phyloP scores from a whole-genome alignment of 1,140 invertebrate species.

The Lucilia sericata region DNA sequence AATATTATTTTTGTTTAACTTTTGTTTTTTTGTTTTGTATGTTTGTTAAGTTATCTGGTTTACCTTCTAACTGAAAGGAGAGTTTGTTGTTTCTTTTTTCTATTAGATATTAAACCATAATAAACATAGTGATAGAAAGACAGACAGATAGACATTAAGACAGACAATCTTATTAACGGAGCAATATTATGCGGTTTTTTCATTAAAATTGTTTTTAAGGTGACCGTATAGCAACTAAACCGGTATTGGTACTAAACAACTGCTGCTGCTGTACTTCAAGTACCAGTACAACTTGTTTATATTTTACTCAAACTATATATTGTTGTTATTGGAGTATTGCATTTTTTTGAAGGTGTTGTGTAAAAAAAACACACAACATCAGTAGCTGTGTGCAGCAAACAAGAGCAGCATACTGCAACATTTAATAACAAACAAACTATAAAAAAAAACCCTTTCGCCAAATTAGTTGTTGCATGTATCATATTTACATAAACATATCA shows the following conservation, averaged over 20 bases:
- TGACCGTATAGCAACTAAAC: constrained; percentile 1
- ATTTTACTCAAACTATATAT: neutral
- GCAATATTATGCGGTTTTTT: neutral
- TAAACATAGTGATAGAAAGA: no score
- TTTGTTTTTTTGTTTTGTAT: neutral
- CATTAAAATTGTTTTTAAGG: neutral
- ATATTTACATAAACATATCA: neutral
- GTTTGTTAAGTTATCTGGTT: neutral
- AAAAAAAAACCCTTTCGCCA: neutral
- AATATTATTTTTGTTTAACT: neutral
- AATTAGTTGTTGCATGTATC: neutral
- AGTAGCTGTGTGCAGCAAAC: neutral
- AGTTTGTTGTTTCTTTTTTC: no score
- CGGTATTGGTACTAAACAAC: neutral
- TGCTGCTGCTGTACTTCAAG: neutral
- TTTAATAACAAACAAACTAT: neutral
- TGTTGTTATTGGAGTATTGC: neutral
- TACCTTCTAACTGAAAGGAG: neutral
- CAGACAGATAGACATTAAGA: no score
- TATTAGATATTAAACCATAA: no score
- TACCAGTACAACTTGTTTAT: no score
- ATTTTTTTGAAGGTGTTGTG: neutral
- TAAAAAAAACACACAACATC: neutral
- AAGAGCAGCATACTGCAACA: neutral
- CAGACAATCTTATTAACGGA: neutral